Evolutionary conservation across 2,797 vertebrate species (phyloP).

Genomic region (Dryobates pubescens): DNA sequence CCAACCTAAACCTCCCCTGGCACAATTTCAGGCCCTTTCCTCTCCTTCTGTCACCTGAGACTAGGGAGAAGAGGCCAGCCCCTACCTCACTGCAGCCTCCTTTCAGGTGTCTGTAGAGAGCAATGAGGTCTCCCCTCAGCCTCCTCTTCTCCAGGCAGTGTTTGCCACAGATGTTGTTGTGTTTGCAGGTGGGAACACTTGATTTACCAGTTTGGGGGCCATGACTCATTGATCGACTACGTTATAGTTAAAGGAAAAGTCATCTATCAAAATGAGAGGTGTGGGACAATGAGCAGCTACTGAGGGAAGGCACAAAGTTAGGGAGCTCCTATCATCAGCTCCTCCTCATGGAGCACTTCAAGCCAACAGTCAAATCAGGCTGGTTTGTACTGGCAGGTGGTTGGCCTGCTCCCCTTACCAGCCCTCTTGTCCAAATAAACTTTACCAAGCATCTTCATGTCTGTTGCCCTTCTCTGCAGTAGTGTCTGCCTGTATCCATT

Average conservation of each 20-base stretch:
- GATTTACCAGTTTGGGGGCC: conserved; percentile 96
- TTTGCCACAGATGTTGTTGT: conserved; percentile 8
- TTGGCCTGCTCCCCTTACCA: background rate
- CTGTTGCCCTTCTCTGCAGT: background rate
- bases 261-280: conserved; percentile 81
- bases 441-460: background rate
- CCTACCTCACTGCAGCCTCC: too few relatives aligned
- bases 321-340: background rate
- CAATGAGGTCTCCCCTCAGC: too few relatives aligned
- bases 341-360: background rate
- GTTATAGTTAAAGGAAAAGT: conserved; percentile 90
- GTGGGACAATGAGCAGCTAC: conserved; percentile 32
- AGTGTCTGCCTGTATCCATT: background rate
- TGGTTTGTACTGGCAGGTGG: background rate
- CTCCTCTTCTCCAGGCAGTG: too few relatives aligned
- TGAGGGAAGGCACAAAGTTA: background rate
- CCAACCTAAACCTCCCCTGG: too few relatives aligned
- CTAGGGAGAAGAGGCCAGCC: too few relatives aligned
- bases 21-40: too few relatives aligned
- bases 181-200: conserved; percentile 93
- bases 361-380: background rate
- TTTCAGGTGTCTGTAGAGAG: too few relatives aligned
- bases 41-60: too few relatives aligned
- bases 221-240: conserved; percentile 88
- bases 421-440: conserved; percentile 23